Evolutionary conservation across 2,797 vertebrate genomes (phyloP).

Genomic region (Pseudochirops corinnae): DNA sequence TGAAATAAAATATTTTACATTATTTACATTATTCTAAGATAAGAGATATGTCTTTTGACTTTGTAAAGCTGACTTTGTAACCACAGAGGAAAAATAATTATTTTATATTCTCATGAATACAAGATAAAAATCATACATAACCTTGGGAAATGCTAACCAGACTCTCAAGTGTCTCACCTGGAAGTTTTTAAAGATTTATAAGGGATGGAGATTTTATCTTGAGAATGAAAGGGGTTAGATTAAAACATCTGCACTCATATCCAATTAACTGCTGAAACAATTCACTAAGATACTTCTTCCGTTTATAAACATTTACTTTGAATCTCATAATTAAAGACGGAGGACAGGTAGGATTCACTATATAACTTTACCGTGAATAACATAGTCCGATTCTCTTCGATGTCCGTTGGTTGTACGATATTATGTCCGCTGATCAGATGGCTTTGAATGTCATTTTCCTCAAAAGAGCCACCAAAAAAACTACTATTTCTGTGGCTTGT

Average conservation of each 20-base stretch:
- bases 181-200: neutral
- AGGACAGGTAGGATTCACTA: rapidly evolving
- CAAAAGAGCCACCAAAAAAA: constrained; percentile 89
- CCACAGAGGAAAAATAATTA: rapidly evolving
- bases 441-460: constrained; percentile 91
- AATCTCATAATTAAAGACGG: neutral
- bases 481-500: constrained; percentile 80
- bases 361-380: constrained; percentile 92
- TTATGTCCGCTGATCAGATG: constrained; percentile 86
- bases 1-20: constrained; percentile 3
- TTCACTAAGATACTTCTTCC: constrained; percentile 52
- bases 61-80: neutral
- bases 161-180: neutral
- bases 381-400: constrained; percentile 98
- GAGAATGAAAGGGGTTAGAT: neutral
- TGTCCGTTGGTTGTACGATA: constrained; percentile 94
- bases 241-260: constrained; percentile 1
- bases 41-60: neutral
- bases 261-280: constrained; percentile 55
- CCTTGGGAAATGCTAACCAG: neutral
- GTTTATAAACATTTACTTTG: constrained; percentile 51
- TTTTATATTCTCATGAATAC: neutral
- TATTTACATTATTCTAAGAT: neutral
- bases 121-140: neutral
- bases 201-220: constrained; percentile 1